These are phyloP conservation scores for Diceros bicornis DNA, from an alignment of 2,797 vertebrate genomes.

Conservation along the genomic window DNA sequence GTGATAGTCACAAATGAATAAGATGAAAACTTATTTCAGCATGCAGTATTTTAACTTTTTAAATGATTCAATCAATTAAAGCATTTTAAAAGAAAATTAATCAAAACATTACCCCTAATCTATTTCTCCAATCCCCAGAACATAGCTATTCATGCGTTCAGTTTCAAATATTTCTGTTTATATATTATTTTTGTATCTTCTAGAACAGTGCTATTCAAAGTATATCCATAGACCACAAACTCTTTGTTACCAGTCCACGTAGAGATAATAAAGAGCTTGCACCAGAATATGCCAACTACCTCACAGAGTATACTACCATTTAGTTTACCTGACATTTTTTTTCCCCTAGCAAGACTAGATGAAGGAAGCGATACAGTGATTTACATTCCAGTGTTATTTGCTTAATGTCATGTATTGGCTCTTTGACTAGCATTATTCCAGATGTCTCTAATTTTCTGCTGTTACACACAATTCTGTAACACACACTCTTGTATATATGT, in stretches of 20 bases:
- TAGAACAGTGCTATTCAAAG: constrained; percentile 1
- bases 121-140: not conserved
- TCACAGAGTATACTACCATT: not conserved
- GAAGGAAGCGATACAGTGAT: constrained; percentile 25
- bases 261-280: not conserved
- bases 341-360: not conserved
- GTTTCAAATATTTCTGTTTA: constrained; percentile 47
- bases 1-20: constrained; percentile 17
- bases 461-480: constrained; percentile 1
- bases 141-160: not conserved
- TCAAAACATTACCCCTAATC: constrained; percentile 6
- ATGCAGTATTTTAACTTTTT: constrained; percentile 15
- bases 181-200: not conserved
- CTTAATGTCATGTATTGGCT: constrained; percentile 23
- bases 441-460: not conserved
- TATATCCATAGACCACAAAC: not conserved
- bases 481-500: not conserved
- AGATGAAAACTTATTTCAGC: constrained; percentile 45
- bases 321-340: not conserved
- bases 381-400: not conserved
- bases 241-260: not conserved
- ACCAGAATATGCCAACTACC: not conserved
- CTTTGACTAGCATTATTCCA: not conserved
- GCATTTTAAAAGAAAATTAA: constrained; percentile 12
- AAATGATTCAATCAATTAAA: not conserved